phyloP scores from a whole-genome alignment of 2,113 vertebrate species.

The Eidolon helvum region DNA sequence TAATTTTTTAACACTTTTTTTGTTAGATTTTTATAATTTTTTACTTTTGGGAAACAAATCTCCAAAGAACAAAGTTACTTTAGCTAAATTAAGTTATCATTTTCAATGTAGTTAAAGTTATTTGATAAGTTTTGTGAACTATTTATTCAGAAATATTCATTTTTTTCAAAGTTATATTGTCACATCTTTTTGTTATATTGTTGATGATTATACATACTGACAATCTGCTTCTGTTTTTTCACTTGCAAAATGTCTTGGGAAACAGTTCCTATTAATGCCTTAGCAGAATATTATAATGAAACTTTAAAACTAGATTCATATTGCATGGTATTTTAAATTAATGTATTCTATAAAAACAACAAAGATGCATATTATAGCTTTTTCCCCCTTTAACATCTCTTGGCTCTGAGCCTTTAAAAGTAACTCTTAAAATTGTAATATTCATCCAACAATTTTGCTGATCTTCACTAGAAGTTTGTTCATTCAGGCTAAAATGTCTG shows the following conservation, averaged over 20 bases:
- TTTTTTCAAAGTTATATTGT: conserved; percentile 13
- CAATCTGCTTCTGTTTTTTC: neutral
- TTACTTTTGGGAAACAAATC: neutral
- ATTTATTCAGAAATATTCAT: neutral
- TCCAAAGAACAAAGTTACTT: neutral
- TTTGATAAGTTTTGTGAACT: neutral
- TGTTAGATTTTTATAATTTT: neutral
- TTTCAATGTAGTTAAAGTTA: neutral
- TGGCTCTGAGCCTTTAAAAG: neutral
- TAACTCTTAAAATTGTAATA: neutral
- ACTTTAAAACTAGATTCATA: neutral
- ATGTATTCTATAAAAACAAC: neutral
- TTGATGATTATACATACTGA: neutral
- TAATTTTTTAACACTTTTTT: neutral
- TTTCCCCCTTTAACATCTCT: neutral
- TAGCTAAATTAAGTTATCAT: neutral
- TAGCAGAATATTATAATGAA: neutral
- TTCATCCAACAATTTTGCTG: neutral
- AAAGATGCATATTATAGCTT: neutral
- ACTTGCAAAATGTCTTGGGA: neutral
- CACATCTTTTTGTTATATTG: neutral
- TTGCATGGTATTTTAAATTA: neutral
- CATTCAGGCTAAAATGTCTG: neutral
- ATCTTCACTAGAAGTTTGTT: neutral
- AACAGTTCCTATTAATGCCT: neutral